Evolutionary conservation across 2,888 invertebrate species (phyloP).

Genomic region (Dexiosoma caninum): DNA sequence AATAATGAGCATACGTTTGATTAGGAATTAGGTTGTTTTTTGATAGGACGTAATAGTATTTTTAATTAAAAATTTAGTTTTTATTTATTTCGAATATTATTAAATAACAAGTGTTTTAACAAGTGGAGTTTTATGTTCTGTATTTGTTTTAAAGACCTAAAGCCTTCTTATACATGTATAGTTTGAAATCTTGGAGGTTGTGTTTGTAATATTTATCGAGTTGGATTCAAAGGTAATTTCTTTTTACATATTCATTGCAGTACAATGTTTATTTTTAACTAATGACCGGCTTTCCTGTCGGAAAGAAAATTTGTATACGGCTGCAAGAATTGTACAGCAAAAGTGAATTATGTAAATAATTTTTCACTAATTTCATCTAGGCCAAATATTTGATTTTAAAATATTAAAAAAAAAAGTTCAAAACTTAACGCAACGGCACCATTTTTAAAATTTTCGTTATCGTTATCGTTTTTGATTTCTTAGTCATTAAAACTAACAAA

Average conservation of each 20-base stretch:
- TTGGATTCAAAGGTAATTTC: slow-evolving; percentile 7
- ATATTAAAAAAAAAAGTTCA: slow-evolving; percentile 18
- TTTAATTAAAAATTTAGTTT: background rate
- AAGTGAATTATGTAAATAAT: background rate
- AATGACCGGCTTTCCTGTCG: too few relatives aligned
- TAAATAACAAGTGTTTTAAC: slow-evolving; percentile 56
- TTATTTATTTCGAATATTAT: background rate
- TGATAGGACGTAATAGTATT: slow-evolving; percentile 50
- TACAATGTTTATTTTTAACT: background rate
- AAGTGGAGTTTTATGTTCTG: slow-evolving; percentile 28
- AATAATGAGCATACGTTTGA: slow-evolving; percentile 51
- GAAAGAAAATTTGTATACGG: background rate
- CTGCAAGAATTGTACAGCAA: slow-evolving; percentile 10
- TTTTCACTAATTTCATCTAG: background rate
- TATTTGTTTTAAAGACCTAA: slow-evolving; percentile 15
- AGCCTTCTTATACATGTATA: slow-evolving; percentile 18
- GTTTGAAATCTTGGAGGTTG: slow-evolving; percentile 35
- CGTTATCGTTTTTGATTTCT: background rate
- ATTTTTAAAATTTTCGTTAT: slow-evolving; percentile 9
- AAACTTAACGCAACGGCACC: slow-evolving; percentile 33
- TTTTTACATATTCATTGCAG: background rate
- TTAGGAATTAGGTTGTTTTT: slow-evolving; percentile 51
- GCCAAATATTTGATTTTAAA: slow-evolving; percentile 20
- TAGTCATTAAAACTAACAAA: slow-evolving; percentile 24
- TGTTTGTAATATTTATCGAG: slow-evolving; percentile 31